Base-by-base conservation (phyloP, 2,113 vertebrate genomes). In the Prolemur simus region DNA sequence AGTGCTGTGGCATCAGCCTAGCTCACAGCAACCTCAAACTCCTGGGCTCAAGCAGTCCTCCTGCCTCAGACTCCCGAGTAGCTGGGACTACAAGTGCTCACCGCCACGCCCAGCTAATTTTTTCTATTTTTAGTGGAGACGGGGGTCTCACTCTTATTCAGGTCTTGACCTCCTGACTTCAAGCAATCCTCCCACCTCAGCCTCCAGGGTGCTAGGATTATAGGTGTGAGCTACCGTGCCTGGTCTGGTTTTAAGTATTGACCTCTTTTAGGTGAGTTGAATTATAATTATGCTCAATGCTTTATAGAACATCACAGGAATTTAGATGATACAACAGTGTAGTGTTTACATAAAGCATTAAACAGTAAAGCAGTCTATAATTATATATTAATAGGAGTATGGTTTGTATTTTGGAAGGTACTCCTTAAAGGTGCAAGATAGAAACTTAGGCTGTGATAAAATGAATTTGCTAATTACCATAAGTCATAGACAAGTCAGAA, bases 401-500 rank as follows among this genome's bases (percentile, higher is more conserved):
- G 45, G 11, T 77, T 94, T 97, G 56, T 95, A 87, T 77, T 66
- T 92, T 92, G 42, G 89, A 64, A 78, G 76, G 37, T 92, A 77
- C 23, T 95, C 39, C 32, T 93, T 89, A 73, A 83, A 84, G 52
- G 83, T 80, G 49, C 4, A 94, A 90, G 66, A 47, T 54, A 89
- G 60, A 69, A 77, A 92, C 20, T 89, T 37, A 84, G 15, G 32
- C 37, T 64, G 4, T 94, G 68, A 88, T 93, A 45, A 74, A 93
- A 23, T 85, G 29, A 49, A 82, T 68, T 90, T 91, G 34, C 49
- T 90, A 69, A 71, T 82, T 78, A 91, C 39, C 37, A 86, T 73
- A 86, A 93, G 45, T 68, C 81, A 18, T 37, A 91, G n/a, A 64
- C 17, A 91, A 93, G 56, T 82, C 47, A 97, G 63, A 97, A 96